A percentile compares a stretch with the other conserved stretches of the same genome.
phyloP scores from a whole-genome alignment of 37 sponge, comb jelly and placozoan genomes.

The Bolinopsis microptera region DNA sequence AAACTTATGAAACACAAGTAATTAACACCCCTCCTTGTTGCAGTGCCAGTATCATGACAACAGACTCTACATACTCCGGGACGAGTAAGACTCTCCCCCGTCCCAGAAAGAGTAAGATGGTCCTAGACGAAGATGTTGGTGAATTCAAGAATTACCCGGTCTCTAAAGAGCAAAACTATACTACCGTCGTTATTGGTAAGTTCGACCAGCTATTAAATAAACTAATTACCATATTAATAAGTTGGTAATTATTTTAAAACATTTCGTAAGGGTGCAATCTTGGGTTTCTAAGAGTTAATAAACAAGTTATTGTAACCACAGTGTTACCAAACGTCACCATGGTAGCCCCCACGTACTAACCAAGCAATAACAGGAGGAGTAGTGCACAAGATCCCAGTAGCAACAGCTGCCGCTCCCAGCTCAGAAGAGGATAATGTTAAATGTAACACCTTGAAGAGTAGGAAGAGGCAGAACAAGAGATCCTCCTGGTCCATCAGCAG shows the following conservation, averaged over 20 bases:
- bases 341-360: no score
- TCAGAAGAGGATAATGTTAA: background rate
- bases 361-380: constrained; percentile 89
- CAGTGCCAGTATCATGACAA: background rate
- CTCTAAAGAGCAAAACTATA: constrained; percentile 11
- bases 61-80: background rate
- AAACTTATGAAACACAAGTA: no score
- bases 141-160: constrained; percentile 60
- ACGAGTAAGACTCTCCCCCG: background rate
- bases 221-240: no score
- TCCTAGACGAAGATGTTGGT: background rate
- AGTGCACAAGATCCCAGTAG: constrained; percentile 81
- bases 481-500: constrained; percentile 53
- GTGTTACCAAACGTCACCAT: no score
- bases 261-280: no score
- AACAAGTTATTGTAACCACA: no score
- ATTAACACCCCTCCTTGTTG: no score
- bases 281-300: no score
- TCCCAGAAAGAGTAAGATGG: background rate
- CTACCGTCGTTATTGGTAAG: constrained; percentile 38
- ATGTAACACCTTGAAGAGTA: background rate
- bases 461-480: constrained; percentile 55
- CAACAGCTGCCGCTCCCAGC: constrained; percentile 2
- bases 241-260: no score
- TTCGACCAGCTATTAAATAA: no score